A percentile compares a stretch with the other conserved stretches of the same genome.
Evolutionary conservation across 2,797 vertebrate species (phyloP).

Genomic region (Saxicola maurus): DNA sequence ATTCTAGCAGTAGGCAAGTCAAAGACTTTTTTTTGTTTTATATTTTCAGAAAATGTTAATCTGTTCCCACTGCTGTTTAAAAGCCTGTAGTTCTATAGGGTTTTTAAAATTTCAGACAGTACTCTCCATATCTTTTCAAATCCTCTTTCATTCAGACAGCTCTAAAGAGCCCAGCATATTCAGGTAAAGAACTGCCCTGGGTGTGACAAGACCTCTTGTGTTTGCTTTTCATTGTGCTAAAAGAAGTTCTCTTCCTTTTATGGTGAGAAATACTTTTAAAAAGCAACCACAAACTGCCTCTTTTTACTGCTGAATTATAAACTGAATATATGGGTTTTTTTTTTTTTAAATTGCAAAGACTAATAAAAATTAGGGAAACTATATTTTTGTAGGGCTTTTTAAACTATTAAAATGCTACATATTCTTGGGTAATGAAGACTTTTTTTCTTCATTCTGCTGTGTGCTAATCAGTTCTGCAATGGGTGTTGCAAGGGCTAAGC

Average conservation of each 20-base stretch:
- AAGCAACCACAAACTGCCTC: not conserved
- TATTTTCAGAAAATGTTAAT: not conserved
- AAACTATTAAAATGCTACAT: not conserved
- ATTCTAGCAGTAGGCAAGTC: not conserved
- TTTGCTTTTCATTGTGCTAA: not conserved
- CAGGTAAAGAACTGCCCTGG: not conserved
- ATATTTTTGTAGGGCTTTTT: not conserved
- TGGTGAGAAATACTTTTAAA: not conserved
- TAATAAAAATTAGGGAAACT: not conserved
- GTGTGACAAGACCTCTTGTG: not conserved
- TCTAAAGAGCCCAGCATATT: not conserved
- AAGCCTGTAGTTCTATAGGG: not conserved
- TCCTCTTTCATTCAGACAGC: not conserved
- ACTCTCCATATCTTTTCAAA: not conserved
- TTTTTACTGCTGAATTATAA: not conserved
- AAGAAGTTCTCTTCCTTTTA: not conserved
- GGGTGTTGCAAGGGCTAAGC: not conserved
- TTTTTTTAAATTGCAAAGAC: not conserved
- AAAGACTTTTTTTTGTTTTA: not conserved
- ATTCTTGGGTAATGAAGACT: not conserved
- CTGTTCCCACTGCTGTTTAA: not conserved
- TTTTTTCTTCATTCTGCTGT: not conserved
- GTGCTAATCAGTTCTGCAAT: not conserved
- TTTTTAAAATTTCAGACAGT: not conserved
- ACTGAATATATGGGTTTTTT: not conserved